Base-by-base conservation (phyloP, 1,140 invertebrate species). In the Doryteuthis pealeii region DNA sequence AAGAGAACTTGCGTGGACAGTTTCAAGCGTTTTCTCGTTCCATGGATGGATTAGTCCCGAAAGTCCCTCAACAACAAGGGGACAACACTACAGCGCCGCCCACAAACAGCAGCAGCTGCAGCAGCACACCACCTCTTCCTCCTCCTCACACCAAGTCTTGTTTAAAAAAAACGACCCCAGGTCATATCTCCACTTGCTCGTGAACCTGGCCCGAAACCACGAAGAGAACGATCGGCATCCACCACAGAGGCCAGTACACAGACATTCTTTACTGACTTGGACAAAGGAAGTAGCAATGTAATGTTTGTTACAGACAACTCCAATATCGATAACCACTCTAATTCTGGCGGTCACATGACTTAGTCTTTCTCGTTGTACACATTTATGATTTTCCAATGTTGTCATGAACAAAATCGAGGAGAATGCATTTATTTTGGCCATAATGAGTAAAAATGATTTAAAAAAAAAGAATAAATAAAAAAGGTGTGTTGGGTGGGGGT, bases 11-110 rank as follows among this genome's bases (percentile, higher is more conserved):
- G 26, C 82, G 80, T 74, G 78, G 79, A 12, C 80, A 84, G 76
- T 79, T 85, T 45, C 80, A 82, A 65, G 83, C 82, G 4, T 87
- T 87, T 71, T 87, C 86, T 0, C 88, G 89, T 72, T 92, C 92
- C 77, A 87, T 91, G 72, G 89, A 89, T 73, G 89, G 90, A 10
- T 82, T 89, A 4, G 80, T 90, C 26, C 88, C 90, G 8, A 82
- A 78, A 73, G 26, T n/a, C 14, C n/a, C 18, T 14, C 28, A 18
- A 40, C 5, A 14, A 12, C 30, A 30, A 71, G 70, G 40, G 26
- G 26, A 54, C 26, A 71, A 49, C 70, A 68, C 12, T 30, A 68
- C 15, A 22, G 10, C 15, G 12, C n/a, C n/a, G n/a, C 3, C 22
- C 58, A 62, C 22, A 3, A 68, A 33, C 66, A n/a, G n/a, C n/a